Conservation (phyloP, 2,888 invertebrate genomes). For the Athrips mouffetella region DNA sequence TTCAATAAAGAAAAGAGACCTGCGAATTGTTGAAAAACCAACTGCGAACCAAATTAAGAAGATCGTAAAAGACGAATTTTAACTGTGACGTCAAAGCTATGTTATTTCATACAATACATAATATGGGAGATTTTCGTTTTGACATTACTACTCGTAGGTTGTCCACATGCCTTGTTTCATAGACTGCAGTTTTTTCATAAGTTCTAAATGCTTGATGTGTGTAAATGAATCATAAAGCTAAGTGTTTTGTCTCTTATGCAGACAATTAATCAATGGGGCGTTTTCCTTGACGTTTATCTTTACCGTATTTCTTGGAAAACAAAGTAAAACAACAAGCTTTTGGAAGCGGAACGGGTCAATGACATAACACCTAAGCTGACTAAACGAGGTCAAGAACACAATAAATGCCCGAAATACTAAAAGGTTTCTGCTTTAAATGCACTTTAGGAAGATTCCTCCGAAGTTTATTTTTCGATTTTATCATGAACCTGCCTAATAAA, state of each 20-base stretch:
- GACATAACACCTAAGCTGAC: constrained; percentile 7
- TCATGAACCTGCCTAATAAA: too few relatives aligned
- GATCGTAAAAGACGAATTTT: too few relatives aligned
- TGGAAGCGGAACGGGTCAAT: constrained; percentile 4
- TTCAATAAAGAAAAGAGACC: too few relatives aligned
- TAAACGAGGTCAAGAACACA: constrained; percentile 14
- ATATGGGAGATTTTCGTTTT: too few relatives aligned
- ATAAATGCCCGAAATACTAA: not conserved
- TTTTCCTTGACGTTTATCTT: not conserved
- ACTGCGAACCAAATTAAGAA: too few relatives aligned
- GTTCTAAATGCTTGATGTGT: too few relatives aligned
- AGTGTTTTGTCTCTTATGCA: not conserved
- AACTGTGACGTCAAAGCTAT: too few relatives aligned
- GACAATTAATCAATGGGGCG: not conserved
- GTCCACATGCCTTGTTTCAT: too few relatives aligned
- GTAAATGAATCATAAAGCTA: not conserved
- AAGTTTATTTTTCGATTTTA: not conserved
- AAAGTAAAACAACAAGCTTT: constrained; percentile 7
- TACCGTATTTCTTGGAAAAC: not conserved
- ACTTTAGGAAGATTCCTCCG: not conserved
- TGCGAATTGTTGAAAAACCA: too few relatives aligned
- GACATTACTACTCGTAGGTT: too few relatives aligned
- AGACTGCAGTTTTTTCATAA: too few relatives aligned
- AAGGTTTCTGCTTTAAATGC: not conserved
- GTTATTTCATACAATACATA: too few relatives aligned